Conservation (phyloP, 1,140 invertebrate species). For the Drosophila ironensis region DNA sequence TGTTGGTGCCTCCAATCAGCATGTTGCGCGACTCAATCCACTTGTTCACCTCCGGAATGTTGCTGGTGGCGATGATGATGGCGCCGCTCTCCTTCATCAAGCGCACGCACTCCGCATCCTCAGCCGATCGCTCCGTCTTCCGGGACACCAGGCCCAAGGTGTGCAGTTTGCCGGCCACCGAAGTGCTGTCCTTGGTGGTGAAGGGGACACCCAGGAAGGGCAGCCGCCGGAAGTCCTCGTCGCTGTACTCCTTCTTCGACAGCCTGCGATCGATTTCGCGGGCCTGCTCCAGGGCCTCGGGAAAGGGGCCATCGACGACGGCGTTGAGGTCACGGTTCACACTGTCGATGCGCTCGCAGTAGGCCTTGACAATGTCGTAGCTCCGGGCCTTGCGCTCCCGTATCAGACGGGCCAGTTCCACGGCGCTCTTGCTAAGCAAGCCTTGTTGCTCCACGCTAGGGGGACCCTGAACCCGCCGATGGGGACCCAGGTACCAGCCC, state of each 20-base stretch:
- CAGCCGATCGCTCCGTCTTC: slow-evolving; percentile 83
- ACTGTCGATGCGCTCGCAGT: slow-evolving; percentile 90
- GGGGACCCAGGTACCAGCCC: slow-evolving; percentile 64
- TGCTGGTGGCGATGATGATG: slow-evolving; percentile 95
- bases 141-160: slow-evolving; percentile 86
- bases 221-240: slow-evolving; percentile 85
- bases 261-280: slow-evolving; percentile 87
- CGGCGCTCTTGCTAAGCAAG: slow-evolving; percentile 85
- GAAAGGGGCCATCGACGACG: slow-evolving; percentile 89
- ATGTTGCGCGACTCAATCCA: slow-evolving; percentile 93
- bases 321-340: slow-evolving; percentile 91
- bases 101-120: slow-evolving; percentile 90
- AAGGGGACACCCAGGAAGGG: slow-evolving; percentile 92
- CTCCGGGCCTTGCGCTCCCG: slow-evolving; percentile 85
- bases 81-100: slow-evolving; percentile 90
- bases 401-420: slow-evolving; percentile 86
- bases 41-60: slow-evolving; percentile 93
- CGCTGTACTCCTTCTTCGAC: slow-evolving; percentile 82
- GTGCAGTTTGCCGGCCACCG: slow-evolving; percentile 85
- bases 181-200: slow-evolving; percentile 86
- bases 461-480: slow-evolving; percentile 82
- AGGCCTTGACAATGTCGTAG: slow-evolving; percentile 88
- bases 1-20: slow-evolving; percentile 94
- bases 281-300: slow-evolving; percentile 90
- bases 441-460: slow-evolving; percentile 83